Percentiles rank a stretch among this genome's conserved stretches.
These are phyloP conservation scores for Cenopis cana DNA, from an alignment of 2,888 invertebrate species.

Conservation along the genomic window DNA sequence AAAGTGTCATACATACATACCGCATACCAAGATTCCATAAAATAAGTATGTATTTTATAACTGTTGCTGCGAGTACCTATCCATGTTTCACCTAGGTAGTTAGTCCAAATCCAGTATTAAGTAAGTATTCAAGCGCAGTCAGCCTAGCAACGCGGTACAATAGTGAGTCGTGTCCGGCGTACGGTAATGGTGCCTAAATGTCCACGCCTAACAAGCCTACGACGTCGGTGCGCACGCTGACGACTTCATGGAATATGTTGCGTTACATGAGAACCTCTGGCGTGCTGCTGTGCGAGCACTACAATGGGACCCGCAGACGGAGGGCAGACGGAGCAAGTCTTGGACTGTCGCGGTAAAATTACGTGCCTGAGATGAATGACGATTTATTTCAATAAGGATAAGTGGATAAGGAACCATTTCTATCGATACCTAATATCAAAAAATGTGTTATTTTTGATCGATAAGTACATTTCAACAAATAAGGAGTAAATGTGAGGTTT, in stretches of 20 bases:
- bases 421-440: too few relatives aligned
- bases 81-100: background rate
- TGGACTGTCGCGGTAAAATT: background rate
- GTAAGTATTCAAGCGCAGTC: conserved; percentile 22
- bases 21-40: too few relatives aligned
- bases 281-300: conserved; percentile 50
- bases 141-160: conserved; percentile 27
- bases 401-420: too few relatives aligned
- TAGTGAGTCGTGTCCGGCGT: conserved; percentile 54
- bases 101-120: conserved; percentile 7
- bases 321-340: conserved; percentile 12
- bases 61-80: too few relatives aligned
- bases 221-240: conserved; percentile 54
- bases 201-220: conserved; percentile 56
- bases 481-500: too few relatives aligned
- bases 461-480: too few relatives aligned
- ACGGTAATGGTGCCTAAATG: conserved; percentile 44
- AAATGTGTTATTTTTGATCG: too few relatives aligned
- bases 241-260: conserved; percentile 66
- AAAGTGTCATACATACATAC: too few relatives aligned
- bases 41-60: too few relatives aligned
- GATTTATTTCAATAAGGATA: too few relatives aligned
- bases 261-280: conserved; percentile 55
- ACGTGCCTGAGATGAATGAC: too few relatives aligned
- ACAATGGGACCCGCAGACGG: conserved; percentile 28